Conservation (phyloP, 1,140 invertebrate species). For the Doryteuthis pealeii region DNA sequence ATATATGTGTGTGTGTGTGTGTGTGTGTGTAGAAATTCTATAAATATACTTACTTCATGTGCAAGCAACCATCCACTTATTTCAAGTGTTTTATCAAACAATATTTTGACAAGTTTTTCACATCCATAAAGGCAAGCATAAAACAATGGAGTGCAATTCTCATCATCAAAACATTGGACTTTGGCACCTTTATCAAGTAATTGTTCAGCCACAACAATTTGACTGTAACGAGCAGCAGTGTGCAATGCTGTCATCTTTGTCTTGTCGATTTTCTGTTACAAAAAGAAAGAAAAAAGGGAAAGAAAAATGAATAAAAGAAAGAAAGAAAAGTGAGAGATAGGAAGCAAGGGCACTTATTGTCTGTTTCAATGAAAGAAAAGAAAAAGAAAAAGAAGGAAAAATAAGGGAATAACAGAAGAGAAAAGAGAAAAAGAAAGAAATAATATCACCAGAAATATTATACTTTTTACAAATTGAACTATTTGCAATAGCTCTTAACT, state of each 20-base stretch:
- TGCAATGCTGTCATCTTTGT: conserved; percentile 73
- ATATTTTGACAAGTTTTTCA: conserved; percentile 48
- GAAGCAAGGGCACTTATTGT: background rate
- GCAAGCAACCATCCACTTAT: conserved; percentile 47
- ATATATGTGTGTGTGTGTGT: no score
- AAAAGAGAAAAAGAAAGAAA: no score
- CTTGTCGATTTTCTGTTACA: conserved; percentile 57
- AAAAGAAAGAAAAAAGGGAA: background rate
- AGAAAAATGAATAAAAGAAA: background rate
- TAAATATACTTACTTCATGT: conserved; percentile 44
- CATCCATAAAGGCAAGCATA: conserved; percentile 58
- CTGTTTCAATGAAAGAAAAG: background rate
- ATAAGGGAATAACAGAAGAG: no score
- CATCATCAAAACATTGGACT: conserved; percentile 58
- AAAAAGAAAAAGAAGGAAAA: background rate
- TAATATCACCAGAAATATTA: no score
- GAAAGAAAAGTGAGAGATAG: no score
- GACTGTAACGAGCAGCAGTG: conserved; percentile 77
- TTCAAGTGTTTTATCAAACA: conserved; percentile 52
- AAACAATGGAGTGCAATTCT: conserved; percentile 59
- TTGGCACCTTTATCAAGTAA: conserved; percentile 74
- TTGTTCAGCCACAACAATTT: conserved; percentile 72
- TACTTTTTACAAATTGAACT: no score
- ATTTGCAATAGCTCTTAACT: no score
- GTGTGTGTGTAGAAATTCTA: no score